Conservation (phyloP, 1,140 invertebrate species). For the Nilaparvata lugens region DNA sequence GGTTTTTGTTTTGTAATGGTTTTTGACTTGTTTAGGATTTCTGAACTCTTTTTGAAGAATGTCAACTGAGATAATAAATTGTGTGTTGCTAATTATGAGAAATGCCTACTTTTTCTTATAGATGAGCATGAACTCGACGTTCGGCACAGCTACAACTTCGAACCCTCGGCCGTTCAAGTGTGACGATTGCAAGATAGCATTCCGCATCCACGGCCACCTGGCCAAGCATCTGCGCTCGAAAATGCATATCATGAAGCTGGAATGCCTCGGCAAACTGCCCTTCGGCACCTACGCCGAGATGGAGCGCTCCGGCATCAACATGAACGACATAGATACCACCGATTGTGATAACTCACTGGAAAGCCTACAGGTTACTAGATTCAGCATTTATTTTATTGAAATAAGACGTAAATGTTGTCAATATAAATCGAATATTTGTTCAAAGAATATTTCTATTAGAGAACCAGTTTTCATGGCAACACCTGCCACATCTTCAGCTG, state of each 20-base stretch:
- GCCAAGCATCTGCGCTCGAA: slow-evolving; percentile 94
- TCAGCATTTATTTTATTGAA: no score
- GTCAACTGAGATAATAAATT: no score
- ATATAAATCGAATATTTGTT: no score
- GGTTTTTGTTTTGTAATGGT: no score
- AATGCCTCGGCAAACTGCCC: slow-evolving; percentile 85
- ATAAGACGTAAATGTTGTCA: no score
- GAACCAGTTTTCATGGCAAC: no score
- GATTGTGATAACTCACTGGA: slow-evolving; percentile 88
- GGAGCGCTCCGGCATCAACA: slow-evolving; percentile 77
- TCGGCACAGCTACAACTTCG: slow-evolving; percentile 70
- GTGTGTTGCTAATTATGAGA: no score
- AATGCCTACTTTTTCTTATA: slow-evolving; percentile 16
- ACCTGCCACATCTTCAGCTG: no score
- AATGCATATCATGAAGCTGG: slow-evolving; percentile 92
- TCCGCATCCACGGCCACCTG: slow-evolving; percentile 91
- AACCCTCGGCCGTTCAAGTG: slow-evolving; percentile 93
- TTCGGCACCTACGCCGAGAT: slow-evolving; percentile 94
- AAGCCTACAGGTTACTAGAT: slow-evolving; percentile 56
- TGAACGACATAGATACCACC: slow-evolving; percentile 88
- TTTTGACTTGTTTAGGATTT: no score
- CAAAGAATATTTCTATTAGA: no score
- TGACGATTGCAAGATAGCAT: slow-evolving; percentile 89
- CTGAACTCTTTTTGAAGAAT: no score
- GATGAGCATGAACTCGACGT: slow-evolving; percentile 74